These are phyloP conservation scores for Scaptodrosophila lebanonensis DNA, from an alignment of 1,140 invertebrate genomes.

Conservation along the genomic window DNA sequence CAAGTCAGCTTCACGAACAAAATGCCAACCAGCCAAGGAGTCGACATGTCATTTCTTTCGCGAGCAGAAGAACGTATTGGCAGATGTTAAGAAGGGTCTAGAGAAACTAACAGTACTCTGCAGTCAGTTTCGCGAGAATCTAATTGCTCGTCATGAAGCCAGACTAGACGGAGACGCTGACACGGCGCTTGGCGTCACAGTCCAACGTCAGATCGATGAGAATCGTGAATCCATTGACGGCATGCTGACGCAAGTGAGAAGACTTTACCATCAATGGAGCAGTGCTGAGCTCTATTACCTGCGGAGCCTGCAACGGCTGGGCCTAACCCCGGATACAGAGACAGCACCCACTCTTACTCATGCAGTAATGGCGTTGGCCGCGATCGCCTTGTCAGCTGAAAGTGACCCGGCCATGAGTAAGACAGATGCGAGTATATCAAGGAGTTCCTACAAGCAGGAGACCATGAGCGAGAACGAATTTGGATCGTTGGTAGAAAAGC, in stretches of 20 bases:
- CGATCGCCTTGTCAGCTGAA: slow-evolving; percentile 54
- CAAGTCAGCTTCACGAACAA: neutral
- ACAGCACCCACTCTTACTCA: slow-evolving; percentile 30
- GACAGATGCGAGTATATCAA: neutral
- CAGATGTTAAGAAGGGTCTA: slow-evolving; percentile 38
- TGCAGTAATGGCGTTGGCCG: slow-evolving; percentile 55
- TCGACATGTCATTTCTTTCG: slow-evolving; percentile 38
- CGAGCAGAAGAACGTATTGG: slow-evolving; percentile 46
- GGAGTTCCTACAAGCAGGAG: neutral
- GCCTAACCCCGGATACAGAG: slow-evolving; percentile 19
- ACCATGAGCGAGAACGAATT: neutral
- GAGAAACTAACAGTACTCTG: slow-evolving; percentile 42
- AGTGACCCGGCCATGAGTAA: neutral
- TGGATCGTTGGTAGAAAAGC: slow-evolving; percentile 1
- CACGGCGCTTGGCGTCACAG: slow-evolving; percentile 29
- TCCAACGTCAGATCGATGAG: slow-evolving; percentile 31
- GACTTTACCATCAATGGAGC: slow-evolving; percentile 52
- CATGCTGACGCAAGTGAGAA: slow-evolving; percentile 40
- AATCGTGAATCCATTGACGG: slow-evolving; percentile 34
- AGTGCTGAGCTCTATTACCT: slow-evolving; percentile 56
- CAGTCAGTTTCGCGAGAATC: slow-evolving; percentile 35
- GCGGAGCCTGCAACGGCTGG: slow-evolving; percentile 51
- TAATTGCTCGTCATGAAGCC: slow-evolving; percentile 1
- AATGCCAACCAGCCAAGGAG: neutral
- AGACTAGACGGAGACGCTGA: neutral